Evolutionary conservation across 2,888 invertebrate species (phyloP), one percentile per base, ranked within the genome.

Genomic region (Epinotia brunnichana): DNA sequence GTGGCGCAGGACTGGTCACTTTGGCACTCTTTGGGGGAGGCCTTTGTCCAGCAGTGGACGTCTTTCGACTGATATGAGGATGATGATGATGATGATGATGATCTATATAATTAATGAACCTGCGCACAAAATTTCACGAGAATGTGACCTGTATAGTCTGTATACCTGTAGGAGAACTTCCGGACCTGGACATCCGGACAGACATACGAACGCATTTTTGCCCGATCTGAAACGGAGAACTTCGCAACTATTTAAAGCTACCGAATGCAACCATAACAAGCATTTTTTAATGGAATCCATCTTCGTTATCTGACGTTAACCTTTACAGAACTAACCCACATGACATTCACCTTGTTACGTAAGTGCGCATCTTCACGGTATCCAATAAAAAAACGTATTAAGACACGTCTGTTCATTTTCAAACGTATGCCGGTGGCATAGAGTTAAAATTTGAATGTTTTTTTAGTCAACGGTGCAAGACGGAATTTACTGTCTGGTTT

Each of bases 291-390:
- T 51, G 35, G 15, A 24, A 66, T 44, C 19, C 71, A 29, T 71
- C 66, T 80, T 80, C 82, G 82, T 77, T 78, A 78, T 80, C 74
- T 70, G 71, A 73, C 59, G 64, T 76, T 80, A 80, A 83, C 81
- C 81, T 84, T 86, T 86, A 39, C 75, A 15, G 75, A 75, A 76
- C 78, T 75, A 79, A 83, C 78, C 81, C 74, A 75, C n/a, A 75
- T 77, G 87, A 79, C 85, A 87, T 87, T 88, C 85, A 88, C 88
- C 88, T 87, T 88, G 85, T 88, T 87, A 83, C 78, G 79, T 82
- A 84, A 87, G 62, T 70, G 76, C 77, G 76, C 64, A 61, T 73
- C 70, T 70, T 63, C 54, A n/a, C n/a, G n/a, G n/a, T 4, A 44
- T 1, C 10, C 13, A 15, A 7, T 10, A 21, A 9, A 61, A 44